Evolutionary conservation across 2,797 vertebrate species (phyloP).

Genomic region (Sebastes goodei): DNA sequence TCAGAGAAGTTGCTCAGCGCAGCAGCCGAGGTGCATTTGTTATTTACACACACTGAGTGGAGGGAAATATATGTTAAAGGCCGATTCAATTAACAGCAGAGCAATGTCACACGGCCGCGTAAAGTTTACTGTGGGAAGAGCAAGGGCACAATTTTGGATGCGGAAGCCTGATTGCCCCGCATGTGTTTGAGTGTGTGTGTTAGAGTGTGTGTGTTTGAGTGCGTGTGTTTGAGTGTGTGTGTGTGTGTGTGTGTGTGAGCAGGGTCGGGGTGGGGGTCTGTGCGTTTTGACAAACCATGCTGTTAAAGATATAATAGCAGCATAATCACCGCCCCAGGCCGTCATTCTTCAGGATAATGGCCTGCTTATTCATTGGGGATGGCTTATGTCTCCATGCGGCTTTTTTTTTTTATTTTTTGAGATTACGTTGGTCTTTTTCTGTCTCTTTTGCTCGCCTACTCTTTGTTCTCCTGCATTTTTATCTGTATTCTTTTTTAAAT

Average conservation of each 20-base stretch:
- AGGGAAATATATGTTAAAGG: conserved; percentile 32
- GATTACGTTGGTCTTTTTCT: conserved; percentile 81
- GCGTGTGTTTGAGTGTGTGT: conserved; percentile 9
- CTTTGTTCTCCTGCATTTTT: conserved; percentile 11
- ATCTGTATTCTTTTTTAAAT: not conserved
- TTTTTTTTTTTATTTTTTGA: conserved; percentile 77
- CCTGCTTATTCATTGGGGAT: conserved; percentile 87
- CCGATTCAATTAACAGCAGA: conserved; percentile 57
- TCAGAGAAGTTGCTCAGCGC: not conserved
- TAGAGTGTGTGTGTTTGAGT: not conserved
- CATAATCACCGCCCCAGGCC: conserved; percentile 91
- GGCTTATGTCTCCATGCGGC: conserved; percentile 84
- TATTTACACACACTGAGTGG: conserved; percentile 57
- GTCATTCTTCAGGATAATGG: conserved; percentile 92
- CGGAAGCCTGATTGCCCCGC: conserved; percentile 5
- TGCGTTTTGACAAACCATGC: conserved; percentile 91
- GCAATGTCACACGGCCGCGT: conserved; percentile 38
- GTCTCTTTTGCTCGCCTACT: conserved; percentile 6
- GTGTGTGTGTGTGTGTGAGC: conserved; percentile 37
- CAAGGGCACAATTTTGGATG: conserved; percentile 46
- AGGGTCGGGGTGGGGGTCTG: conserved; percentile 66
- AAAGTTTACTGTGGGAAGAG: conserved; percentile 50
- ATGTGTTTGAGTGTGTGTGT: conserved; percentile 17
- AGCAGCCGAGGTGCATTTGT: conserved; percentile 37
- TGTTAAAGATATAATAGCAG: conserved; percentile 94